Percentiles rank a stretch among this genome's conserved stretches.
These are phyloP conservation scores for Eonycteris spelaea DNA, from an alignment of 2,113 vertebrate species.

Conservation along the genomic window DNA sequence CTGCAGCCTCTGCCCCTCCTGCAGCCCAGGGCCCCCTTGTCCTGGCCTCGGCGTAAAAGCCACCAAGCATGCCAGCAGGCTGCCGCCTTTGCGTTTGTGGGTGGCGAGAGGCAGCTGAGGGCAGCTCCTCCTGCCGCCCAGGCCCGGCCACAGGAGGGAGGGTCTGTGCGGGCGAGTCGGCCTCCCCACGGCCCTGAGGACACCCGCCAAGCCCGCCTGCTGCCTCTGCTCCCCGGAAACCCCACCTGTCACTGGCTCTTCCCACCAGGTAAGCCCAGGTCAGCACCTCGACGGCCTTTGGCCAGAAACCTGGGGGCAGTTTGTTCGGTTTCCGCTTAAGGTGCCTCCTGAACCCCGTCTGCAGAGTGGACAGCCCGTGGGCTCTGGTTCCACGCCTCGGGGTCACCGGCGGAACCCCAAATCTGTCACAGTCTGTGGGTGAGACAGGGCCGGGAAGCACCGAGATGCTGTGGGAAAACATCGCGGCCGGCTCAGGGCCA, in stretches of 20 bases:
- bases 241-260: not conserved
- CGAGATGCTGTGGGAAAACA: not conserved
- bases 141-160: not conserved
- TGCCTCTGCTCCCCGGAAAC: not conserved
- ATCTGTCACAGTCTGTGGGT: fast-evolving
- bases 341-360: too few relatives aligned
- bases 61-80: not conserved
- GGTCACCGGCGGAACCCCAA: not conserved
- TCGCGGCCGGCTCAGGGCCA: not conserved
- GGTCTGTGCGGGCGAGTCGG: fast-evolving
- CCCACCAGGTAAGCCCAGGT: not conserved
- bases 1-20: too few relatives aligned
- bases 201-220: not conserved
- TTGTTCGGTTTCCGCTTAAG: fast-evolving
- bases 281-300: too few relatives aligned
- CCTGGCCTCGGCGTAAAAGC: fast-evolving
- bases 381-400: not conserved
- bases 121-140: not conserved
- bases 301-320: not conserved
- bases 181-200: too few relatives aligned
- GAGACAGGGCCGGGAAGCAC: not conserved
- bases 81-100: not conserved
- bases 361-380: fast-evolving
- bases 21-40: fast-evolving
- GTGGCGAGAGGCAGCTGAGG: not conserved